Percentiles rank a stretch among this genome's conserved stretches.
Evolutionary conservation across 2,797 vertebrate genomes (phyloP).

Genomic region (Neosilurus hyrtlii): DNA sequence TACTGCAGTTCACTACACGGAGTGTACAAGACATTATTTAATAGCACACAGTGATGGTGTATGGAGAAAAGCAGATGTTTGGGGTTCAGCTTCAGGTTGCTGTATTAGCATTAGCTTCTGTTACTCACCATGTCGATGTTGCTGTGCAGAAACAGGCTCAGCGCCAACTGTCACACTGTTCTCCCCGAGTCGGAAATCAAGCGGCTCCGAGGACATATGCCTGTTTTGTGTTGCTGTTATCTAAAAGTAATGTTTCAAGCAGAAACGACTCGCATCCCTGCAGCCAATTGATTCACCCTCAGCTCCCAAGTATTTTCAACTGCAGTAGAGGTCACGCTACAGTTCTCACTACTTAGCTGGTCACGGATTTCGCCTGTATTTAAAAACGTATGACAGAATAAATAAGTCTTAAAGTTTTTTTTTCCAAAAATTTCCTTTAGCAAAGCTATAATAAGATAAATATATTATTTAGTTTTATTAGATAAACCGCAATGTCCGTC

Average conservation of each 20-base stretch:
- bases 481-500: background rate
- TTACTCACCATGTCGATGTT: slow-evolving; percentile 78
- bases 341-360: slow-evolving; percentile 56
- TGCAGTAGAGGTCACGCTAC: slow-evolving; percentile 79
- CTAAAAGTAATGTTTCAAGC: slow-evolving; percentile 58
- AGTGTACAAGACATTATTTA: background rate
- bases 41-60: background rate
- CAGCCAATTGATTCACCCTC: slow-evolving; percentile 60
- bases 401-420: background rate
- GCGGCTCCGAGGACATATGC: slow-evolving; percentile 76
- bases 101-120: slow-evolving; percentile 44
- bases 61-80: background rate
- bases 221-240: slow-evolving; percentile 61
- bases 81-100: background rate
- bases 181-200: slow-evolving; percentile 69
- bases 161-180: slow-evolving; percentile 67
- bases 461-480: accelerated
- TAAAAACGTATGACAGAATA: background rate
- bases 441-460: accelerated
- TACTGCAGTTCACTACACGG: background rate
- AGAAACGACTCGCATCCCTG: slow-evolving; percentile 56
- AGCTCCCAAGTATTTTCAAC: slow-evolving; percentile 73
- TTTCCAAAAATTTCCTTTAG: background rate
- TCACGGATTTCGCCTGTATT: slow-evolving; percentile 60
- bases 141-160: slow-evolving; percentile 67